phyloP scores from a whole-genome alignment of 2,113 vertebrate genomes.

The Anhinga rufa region DNA sequence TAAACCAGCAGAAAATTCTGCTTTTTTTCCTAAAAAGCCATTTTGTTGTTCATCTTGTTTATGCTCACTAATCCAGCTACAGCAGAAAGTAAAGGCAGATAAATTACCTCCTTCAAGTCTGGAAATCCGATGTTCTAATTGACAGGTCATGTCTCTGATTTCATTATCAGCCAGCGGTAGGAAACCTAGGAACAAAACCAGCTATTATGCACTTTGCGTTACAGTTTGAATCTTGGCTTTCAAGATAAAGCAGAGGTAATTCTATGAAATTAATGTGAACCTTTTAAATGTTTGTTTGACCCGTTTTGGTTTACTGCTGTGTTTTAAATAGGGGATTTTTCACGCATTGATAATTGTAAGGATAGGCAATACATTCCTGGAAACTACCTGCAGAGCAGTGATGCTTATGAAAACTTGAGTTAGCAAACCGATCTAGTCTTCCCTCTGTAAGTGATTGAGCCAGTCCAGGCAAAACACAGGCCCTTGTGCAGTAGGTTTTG shows the following conservation, averaged over 20 bases:
- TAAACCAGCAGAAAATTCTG: background rate
- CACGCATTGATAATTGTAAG: background rate
- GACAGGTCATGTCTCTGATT: accelerated
- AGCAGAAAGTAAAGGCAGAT: background rate
- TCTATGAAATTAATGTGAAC: accelerated
- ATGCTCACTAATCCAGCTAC: background rate
- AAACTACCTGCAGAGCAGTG: background rate
- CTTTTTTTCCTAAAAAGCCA: background rate
- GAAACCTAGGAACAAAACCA: background rate
- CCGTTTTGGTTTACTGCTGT: background rate
- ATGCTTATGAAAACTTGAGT: background rate
- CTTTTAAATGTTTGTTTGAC: background rate
- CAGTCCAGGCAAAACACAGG: background rate
- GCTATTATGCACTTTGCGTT: background rate
- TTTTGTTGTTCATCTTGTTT: background rate
- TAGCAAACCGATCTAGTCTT: background rate
- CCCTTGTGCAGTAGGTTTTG: background rate
- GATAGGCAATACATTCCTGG: background rate
- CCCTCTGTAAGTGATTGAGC: background rate
- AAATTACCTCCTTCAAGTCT: constrained; percentile 32
- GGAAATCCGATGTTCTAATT: background rate
- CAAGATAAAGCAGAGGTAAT: background rate
- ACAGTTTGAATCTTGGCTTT: background rate
- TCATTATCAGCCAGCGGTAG: accelerated
- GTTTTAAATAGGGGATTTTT: background rate